Conservation (phyloP, 2,797 vertebrate genomes). For the Neoniphon sammara region DNA sequence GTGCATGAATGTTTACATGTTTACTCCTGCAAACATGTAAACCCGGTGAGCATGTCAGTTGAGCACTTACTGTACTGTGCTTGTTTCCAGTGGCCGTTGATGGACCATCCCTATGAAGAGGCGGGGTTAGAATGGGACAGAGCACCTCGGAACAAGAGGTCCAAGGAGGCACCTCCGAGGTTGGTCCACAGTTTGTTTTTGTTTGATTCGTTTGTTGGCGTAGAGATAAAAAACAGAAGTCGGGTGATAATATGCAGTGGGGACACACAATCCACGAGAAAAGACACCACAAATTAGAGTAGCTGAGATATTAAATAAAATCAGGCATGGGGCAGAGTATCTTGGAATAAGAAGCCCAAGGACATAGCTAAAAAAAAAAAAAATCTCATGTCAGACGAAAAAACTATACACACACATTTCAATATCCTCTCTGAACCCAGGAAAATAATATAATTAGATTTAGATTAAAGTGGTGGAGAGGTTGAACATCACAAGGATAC, state of each 20-base stretch:
- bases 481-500: too few species aligned
- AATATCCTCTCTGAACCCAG: too few species aligned
- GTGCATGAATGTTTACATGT: too few species aligned
- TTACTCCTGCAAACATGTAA: not conserved
- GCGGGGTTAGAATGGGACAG: constrained; percentile 85
- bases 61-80: constrained; percentile 39
- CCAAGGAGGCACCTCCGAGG: constrained; percentile 70
- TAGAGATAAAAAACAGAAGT: not conserved
- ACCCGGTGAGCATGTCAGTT: constrained; percentile 26
- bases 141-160: constrained; percentile 82
- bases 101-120: constrained; percentile 84
- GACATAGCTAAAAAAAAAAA: too few species aligned
- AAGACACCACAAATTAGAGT: too few species aligned
- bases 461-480: too few species aligned
- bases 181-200: constrained; percentile 50
- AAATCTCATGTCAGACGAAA: too few species aligned
- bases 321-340: too few species aligned
- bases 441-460: too few species aligned
- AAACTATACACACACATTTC: too few species aligned
- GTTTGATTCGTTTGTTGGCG: constrained; percentile 12
- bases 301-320: too few species aligned
- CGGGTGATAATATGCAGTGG: not conserved
- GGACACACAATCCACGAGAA: not conserved
- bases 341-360: too few species aligned
- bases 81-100: constrained; percentile 79